Conservation (phyloP, 1,140 invertebrate genomes). For the Palaemon carinicauda region DNA sequence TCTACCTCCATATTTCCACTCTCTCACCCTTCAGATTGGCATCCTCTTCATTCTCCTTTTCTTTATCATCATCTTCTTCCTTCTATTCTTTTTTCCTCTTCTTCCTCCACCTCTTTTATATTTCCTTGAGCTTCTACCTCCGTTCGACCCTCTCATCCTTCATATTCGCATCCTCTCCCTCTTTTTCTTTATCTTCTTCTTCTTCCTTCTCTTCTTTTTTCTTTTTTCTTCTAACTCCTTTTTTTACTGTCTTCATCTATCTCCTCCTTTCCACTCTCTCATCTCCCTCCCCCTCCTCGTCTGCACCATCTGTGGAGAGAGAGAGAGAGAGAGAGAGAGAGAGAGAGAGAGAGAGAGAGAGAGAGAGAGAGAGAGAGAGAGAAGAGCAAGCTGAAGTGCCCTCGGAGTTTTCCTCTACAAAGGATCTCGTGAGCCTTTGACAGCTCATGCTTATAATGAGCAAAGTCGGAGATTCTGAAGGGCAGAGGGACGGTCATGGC, state of each 20-base stretch:
- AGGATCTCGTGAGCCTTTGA: conserved; percentile 48
- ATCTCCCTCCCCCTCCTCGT: neutral
- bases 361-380: neutral
- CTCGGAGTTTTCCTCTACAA: conserved; percentile 47
- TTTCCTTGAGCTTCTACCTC: too few species aligned
- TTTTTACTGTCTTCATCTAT: neutral
- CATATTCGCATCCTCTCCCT: too few species aligned
- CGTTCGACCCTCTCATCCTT: too few species aligned
- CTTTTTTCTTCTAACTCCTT: neutral
- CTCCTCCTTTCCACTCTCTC: neutral
- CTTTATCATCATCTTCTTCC: too few species aligned
- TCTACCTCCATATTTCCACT: too few species aligned
- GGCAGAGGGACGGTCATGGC: conserved; percentile 47
- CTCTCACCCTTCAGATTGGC: too few species aligned
- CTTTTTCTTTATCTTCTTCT: too few species aligned
- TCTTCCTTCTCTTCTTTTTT: neutral
- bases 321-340: neutral
- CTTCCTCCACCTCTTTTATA: too few species aligned
- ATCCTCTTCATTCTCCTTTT: too few species aligned
- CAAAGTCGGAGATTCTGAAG: conserved; percentile 49
- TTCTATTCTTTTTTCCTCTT: too few species aligned
- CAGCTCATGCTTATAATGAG: conserved; percentile 54
- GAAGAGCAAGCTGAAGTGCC: conserved; percentile 12
- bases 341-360: neutral
- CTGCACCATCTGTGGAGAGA: neutral